phyloP scores from a whole-genome alignment of 2,113 vertebrate genomes.

The Chroicocephalus ridibundus region DNA sequence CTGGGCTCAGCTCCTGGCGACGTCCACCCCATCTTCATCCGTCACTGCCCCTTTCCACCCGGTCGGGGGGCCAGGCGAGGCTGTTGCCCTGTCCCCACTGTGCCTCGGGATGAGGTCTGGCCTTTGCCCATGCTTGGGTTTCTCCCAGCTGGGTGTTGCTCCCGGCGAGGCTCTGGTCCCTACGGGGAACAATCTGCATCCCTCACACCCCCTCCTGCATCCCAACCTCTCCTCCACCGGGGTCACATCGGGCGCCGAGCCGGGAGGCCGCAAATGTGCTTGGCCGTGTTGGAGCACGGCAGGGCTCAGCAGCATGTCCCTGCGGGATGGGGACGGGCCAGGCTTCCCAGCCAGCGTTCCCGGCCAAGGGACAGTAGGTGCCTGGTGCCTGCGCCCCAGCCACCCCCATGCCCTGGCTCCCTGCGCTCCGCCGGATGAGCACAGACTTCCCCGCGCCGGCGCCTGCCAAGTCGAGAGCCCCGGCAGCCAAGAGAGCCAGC shows the following conservation, averaged over 20 bases:
- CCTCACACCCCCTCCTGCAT: background rate
- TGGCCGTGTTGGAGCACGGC: fast-evolving
- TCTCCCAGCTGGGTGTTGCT: background rate
- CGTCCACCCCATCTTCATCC: fast-evolving
- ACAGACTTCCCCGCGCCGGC: fast-evolving
- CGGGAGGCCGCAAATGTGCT: background rate
- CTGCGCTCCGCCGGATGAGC: fast-evolving
- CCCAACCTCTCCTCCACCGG: fast-evolving
- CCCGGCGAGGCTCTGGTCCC: background rate
- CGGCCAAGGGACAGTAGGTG: background rate
- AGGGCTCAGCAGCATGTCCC: background rate
- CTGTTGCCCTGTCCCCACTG: background rate
- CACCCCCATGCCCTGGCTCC: background rate
- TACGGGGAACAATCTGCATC: background rate
- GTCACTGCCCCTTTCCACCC: fast-evolving
- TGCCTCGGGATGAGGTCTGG: background rate
- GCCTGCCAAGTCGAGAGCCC: background rate
- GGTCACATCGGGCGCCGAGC: fast-evolving
- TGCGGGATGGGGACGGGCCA: fast-evolving
- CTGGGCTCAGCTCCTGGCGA: background rate
- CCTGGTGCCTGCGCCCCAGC: background rate
- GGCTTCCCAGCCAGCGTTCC: too few species aligned
- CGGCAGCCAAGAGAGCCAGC: background rate
- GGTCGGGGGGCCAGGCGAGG: background rate
- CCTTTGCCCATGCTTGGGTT: fast-evolving